A percentile compares a stretch with the other conserved stretches of the same genome.
These are phyloP conservation scores for Fulmarus glacialis DNA, from an alignment of 2,113 vertebrate genomes.

Conservation along the genomic window DNA sequence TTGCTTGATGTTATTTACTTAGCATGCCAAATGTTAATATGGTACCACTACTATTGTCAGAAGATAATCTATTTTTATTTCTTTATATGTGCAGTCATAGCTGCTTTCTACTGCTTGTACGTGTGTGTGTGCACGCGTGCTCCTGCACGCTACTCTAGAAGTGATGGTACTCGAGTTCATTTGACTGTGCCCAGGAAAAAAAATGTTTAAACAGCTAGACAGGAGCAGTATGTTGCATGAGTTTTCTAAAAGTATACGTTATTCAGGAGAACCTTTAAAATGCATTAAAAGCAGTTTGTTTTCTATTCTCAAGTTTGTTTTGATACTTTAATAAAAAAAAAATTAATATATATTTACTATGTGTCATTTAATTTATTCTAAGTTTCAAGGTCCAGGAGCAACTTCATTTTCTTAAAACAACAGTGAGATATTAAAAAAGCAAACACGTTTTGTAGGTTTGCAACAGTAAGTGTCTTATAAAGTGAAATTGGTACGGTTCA, in stretches of 20 bases:
- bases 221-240: constrained; percentile 35
- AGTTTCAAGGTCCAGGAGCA: background rate
- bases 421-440: background rate
- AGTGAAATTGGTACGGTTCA: background rate
- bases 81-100: constrained; percentile 4
- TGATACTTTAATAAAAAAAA: constrained; percentile 78
- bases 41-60: constrained; percentile 53
- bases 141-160: background rate
- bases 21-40: constrained; percentile 54
- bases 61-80: constrained; percentile 57
- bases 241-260: constrained; percentile 21
- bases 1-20: constrained; percentile 56
- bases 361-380: constrained; percentile 55
- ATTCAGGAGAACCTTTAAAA: constrained; percentile 44
- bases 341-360: constrained; percentile 53
- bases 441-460: background rate
- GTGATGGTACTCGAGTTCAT: background rate
- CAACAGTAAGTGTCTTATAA: background rate
- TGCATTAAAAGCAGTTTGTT: constrained; percentile 63
- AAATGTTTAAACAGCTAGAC: background rate
- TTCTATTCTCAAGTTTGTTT: constrained; percentile 72
- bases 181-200: background rate
- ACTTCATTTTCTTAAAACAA: background rate
- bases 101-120: constrained; percentile 31
- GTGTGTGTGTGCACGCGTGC: background rate